Evolutionary conservation across 2,113 vertebrate genomes (phyloP).

Genomic region (Tapirus terrestris): DNA sequence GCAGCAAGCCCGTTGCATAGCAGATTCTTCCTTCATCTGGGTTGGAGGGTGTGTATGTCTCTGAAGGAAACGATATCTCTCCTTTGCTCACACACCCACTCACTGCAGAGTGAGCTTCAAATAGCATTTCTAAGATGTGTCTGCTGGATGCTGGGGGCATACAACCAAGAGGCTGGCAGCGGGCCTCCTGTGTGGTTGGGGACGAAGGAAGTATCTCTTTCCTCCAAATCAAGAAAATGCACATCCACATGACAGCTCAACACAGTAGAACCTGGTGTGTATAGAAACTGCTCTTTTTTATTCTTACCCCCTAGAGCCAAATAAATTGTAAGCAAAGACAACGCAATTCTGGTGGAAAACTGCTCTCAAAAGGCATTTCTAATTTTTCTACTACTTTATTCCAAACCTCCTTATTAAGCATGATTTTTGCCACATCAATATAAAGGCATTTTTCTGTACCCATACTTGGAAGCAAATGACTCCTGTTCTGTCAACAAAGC

Average conservation of each 20-base stretch:
- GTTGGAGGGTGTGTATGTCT: constrained; percentile 81
- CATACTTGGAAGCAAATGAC: neutral
- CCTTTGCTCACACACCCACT: constrained; percentile 77
- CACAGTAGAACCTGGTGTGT: neutral
- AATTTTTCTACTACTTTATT: neutral
- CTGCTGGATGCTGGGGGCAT: constrained; percentile 40
- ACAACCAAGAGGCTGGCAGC: neutral
- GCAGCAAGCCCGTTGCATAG: constrained; percentile 78
- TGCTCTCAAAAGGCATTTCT: neutral
- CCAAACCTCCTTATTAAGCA: neutral
- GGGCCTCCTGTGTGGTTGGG: neutral
- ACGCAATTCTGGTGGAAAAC: constrained; percentile 6
- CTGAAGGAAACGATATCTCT: constrained; percentile 80
- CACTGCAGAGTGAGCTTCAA: constrained; percentile 43
- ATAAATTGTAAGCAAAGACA: neutral
- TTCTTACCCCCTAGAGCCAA: neutral
- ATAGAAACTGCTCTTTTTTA: neutral
- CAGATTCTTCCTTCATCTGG: constrained; percentile 81
- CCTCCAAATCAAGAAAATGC: neutral
- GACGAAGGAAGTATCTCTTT: neutral
- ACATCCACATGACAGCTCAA: neutral
- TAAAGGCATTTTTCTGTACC: neutral
- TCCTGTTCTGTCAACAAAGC: neutral
- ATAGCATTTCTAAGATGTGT: constrained; percentile 48
- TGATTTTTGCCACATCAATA: constrained; percentile 25